Conservation (phyloP, 2,888 invertebrate genomes). For the Phrixothrix hirtus region DNA sequence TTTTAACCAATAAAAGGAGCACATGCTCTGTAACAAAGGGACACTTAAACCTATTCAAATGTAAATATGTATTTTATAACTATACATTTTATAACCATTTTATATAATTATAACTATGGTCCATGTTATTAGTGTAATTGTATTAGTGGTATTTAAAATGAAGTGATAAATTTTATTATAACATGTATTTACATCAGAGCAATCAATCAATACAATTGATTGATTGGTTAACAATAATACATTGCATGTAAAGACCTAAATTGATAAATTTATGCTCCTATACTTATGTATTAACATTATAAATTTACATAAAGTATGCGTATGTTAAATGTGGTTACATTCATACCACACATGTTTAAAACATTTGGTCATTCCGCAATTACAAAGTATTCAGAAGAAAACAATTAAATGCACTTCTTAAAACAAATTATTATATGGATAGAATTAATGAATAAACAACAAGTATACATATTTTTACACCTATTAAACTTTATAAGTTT, state of each 20-base stretch:
- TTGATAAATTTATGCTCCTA: conserved; percentile 33
- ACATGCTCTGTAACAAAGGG: conserved; percentile 29
- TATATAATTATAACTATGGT: conserved; percentile 30
- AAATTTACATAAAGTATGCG: conserved; percentile 43
- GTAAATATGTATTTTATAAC: conserved; percentile 30
- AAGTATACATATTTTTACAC: conserved; percentile 19
- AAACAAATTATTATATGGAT: too few relatives aligned
- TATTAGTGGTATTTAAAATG: too few relatives aligned
- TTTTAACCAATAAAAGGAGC: conserved; percentile 29
- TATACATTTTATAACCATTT: conserved; percentile 27
- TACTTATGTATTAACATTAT: conserved; percentile 46
- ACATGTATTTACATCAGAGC: conserved; percentile 47
- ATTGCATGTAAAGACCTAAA: conserved; percentile 39
- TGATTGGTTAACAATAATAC: conserved; percentile 44
- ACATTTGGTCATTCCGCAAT: conserved; percentile 40
- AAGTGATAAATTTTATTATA: conserved; percentile 43
- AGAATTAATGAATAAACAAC: conserved; percentile 22
- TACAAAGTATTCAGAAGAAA: conserved; percentile 23
- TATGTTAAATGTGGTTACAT: conserved; percentile 39
- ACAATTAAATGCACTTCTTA: conserved; percentile 14
- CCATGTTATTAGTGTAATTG: conserved; percentile 26
- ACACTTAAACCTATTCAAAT: conserved; percentile 32
- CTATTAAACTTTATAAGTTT: conserved; percentile 13
- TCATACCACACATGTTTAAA: conserved; percentile 36
- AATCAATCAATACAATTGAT: conserved; percentile 38